Base-by-base conservation (phyloP, 2,113 vertebrate genomes). In the Alaudala cheleensis region DNA sequence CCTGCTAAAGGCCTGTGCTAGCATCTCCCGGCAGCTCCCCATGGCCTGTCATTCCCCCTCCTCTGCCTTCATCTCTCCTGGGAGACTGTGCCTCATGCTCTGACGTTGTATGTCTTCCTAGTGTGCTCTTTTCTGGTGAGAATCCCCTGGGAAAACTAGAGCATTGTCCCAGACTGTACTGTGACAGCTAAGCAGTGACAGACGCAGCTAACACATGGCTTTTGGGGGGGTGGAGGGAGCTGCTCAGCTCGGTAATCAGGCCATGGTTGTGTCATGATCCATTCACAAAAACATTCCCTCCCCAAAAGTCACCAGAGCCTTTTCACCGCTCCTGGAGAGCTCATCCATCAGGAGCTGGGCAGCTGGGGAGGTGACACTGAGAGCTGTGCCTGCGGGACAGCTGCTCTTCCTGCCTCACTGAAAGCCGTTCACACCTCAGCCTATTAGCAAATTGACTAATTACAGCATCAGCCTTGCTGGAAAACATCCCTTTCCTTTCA, bases 111-210 rank as follows among this genome's bases (percentile, higher is more conserved):
- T 39, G 47, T 69, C 73, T 90, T 66, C 17, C 29, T 60, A 19
- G 82, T 7, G 6, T 83, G 71, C 79, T 92, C 67, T 60, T 33
- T 57, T 54, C 78, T 95, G 93, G 85, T 47, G 81, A 86, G 87
- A 86, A 60, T 91, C 94, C 87, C 83, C 66, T 1, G 34, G 93
- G 90, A 90, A 81, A 69, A 76, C 70, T 14, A 42, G 62, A 61
- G 42, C 9, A 14, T 79, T 77, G 86, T 91, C 92, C 87, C 94
- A 93, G 96, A 90, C 92, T 54, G 87, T 50, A 20, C 58, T 88
- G 90, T 92, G 90, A 82, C 89, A 92, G 93, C 91, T 73, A 18
- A 50, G 91, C 87, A 40, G 81, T 87, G 94, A 82, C 93, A 95
- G 92, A 65, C 87, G 0, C 74, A 85, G 93, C 87, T 62, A 76